Conservation (phyloP, 2,797 vertebrate species). For the Leptoclinus maculatus region DNA sequence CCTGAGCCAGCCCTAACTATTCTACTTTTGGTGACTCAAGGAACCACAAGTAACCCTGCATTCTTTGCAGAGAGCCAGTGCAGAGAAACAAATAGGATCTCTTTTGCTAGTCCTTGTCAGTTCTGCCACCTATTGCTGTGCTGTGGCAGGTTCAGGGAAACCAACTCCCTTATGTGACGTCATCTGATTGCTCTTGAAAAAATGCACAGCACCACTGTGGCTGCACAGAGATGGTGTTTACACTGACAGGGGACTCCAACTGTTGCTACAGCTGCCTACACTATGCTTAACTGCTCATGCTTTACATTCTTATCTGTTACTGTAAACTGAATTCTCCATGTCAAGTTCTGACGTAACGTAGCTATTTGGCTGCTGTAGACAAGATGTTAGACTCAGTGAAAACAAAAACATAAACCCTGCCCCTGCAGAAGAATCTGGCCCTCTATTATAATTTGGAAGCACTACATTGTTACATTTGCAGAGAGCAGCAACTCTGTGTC, state of each 20-base stretch:
- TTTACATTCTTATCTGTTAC: not conserved
- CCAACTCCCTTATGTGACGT: not conserved
- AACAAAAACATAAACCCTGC: not conserved
- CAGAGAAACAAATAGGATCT: too few species aligned
- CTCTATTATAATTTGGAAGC: too few species aligned
- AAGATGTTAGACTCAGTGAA: not conserved
- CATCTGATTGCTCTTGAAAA: not conserved
- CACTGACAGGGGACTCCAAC: constrained; percentile 8
- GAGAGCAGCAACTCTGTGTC: too few species aligned
- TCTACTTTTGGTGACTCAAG: too few species aligned
- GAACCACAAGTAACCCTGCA: too few species aligned
- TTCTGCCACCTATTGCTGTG: not conserved
- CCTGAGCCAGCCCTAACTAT: too few species aligned
- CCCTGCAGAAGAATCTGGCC: not conserved
- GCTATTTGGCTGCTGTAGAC: not conserved
- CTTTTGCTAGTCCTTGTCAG: too few species aligned
- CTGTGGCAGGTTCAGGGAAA: not conserved
- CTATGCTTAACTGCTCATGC: not conserved
- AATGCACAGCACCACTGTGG: not conserved
- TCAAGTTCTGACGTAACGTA: not conserved
- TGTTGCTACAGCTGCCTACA: not conserved
- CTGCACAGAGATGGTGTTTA: not conserved
- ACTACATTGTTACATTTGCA: too few species aligned
- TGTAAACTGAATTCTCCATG: not conserved
- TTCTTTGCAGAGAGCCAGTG: too few species aligned